phyloP scores from a whole-genome alignment of 2,888 invertebrate genomes.

The Brenthis hecate region DNA sequence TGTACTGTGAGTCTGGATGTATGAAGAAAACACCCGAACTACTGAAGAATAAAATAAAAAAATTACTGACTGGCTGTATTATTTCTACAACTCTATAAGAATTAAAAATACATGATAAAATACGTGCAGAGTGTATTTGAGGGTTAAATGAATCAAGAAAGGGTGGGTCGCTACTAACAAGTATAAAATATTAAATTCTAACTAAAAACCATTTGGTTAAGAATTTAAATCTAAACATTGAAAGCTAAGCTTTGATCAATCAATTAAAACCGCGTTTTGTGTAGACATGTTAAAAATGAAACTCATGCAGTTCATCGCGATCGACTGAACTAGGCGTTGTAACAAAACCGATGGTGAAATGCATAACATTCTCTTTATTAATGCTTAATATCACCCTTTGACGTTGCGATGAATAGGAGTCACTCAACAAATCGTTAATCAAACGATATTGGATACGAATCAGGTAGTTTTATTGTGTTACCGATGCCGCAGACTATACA shows the following conservation, averaged over 20 bases:
- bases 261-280: slow-evolving; percentile 41
- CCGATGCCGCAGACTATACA: slow-evolving; percentile 66
- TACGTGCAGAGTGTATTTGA: no score
- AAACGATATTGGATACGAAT: slow-evolving; percentile 75
- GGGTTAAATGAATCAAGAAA: no score
- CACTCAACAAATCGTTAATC: slow-evolving; percentile 82
- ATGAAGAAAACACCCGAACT: no score
- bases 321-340: slow-evolving; percentile 41
- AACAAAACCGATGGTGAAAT: slow-evolving; percentile 44
- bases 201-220: not conserved
- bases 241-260: slow-evolving; percentile 40
- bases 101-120: no score
- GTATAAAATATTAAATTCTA: no score
- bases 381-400: slow-evolving; percentile 79
- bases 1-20: no score
- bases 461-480: slow-evolving; percentile 78
- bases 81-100: no score
- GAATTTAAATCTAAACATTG: slow-evolving; percentile 8
- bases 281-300: slow-evolving; percentile 37
- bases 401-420: slow-evolving; percentile 74
- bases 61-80: no score
- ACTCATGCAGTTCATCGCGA: slow-evolving; percentile 39
- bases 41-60: no score
- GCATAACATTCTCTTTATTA: slow-evolving; percentile 70
- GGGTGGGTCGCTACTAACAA: no score